A percentile compares a stretch with the other conserved stretches of the same genome.
Conservation (phyloP, 2,113 vertebrate species). For the Sigmodon hispidus region DNA sequence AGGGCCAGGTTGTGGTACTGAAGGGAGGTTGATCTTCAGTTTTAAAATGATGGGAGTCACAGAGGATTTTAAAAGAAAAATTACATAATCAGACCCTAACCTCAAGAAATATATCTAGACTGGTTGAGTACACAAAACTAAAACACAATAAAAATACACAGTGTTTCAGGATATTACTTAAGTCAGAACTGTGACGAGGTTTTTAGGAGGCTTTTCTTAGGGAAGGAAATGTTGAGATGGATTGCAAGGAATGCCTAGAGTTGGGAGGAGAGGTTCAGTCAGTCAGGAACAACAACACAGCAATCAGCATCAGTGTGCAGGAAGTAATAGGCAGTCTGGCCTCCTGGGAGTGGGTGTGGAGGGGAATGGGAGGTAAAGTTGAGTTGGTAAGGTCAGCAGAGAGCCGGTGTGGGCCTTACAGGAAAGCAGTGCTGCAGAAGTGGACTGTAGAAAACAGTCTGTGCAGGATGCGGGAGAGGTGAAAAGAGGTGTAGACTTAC, state of each 20-base stretch:
- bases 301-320: slow-evolving; percentile 41
- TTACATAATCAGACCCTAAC: background rate
- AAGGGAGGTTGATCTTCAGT: slow-evolving; percentile 33
- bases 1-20: background rate
- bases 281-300: slow-evolving; percentile 49
- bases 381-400: slow-evolving; percentile 50
- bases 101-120: slow-evolving; percentile 32
- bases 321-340: slow-evolving; percentile 52
- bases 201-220: slow-evolving; percentile 24
- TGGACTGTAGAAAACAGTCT: slow-evolving; percentile 39
- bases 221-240: slow-evolving; percentile 11
- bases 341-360: slow-evolving; percentile 24
- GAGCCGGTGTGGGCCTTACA: background rate
- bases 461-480: background rate
- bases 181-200: slow-evolving; percentile 40
- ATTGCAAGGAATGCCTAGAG: slow-evolving; percentile 60
- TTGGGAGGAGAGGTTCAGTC: slow-evolving; percentile 62
- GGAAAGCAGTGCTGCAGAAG: background rate
- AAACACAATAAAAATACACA: slow-evolving; percentile 5
- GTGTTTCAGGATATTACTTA: slow-evolving; percentile 28
- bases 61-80: slow-evolving; percentile 57
- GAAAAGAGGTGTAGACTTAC: background rate
- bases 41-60: slow-evolving; percentile 11
- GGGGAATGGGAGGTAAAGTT: slow-evolving; percentile 55
- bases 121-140: slow-evolving; percentile 7